These are phyloP conservation scores for Ifrita kowaldi DNA, from an alignment of 2,113 vertebrate genomes.

Conservation along the genomic window DNA sequence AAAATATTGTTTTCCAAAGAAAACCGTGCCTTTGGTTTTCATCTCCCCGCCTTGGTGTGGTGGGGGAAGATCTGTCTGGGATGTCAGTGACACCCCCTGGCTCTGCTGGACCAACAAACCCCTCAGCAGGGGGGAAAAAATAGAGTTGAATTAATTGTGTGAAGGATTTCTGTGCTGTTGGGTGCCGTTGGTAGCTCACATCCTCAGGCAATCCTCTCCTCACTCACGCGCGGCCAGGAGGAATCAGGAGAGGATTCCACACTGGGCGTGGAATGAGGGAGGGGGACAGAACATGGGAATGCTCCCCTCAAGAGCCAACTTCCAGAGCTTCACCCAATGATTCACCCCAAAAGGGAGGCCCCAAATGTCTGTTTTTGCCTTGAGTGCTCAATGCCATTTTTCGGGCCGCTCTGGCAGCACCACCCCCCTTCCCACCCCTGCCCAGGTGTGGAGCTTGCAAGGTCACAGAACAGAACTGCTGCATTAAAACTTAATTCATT, in stretches of 20 bases:
- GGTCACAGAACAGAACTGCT: not conserved
- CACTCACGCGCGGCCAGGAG: not conserved
- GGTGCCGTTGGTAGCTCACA: not conserved
- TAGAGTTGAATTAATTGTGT: rapidly evolving
- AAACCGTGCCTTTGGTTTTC: not conserved
- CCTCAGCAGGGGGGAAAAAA: not conserved
- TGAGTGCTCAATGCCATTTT: not conserved
- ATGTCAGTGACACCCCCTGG: not conserved
- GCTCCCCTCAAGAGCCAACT: not conserved
- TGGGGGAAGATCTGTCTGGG: not conserved
- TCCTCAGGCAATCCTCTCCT: not conserved
- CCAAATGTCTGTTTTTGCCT: not conserved
- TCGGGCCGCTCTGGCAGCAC: not conserved
- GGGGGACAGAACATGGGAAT: not conserved
- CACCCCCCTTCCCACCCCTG: not conserved
- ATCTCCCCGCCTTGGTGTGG: not conserved
- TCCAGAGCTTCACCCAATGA: not conserved
- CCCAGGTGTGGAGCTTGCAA: not conserved
- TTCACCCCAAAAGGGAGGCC: not conserved
- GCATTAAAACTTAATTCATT: not conserved
- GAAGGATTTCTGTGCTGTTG: not conserved
- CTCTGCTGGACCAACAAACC: not conserved
- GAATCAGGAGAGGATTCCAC: not conserved
- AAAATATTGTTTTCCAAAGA: not conserved
- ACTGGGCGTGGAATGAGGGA: not conserved